A percentile compares a stretch with the other conserved stretches of the same genome.
phyloP scores from a whole-genome alignment of 37 sponge, comb jelly and placozoan genomes.

The Hexactinellida sp. region DNA sequence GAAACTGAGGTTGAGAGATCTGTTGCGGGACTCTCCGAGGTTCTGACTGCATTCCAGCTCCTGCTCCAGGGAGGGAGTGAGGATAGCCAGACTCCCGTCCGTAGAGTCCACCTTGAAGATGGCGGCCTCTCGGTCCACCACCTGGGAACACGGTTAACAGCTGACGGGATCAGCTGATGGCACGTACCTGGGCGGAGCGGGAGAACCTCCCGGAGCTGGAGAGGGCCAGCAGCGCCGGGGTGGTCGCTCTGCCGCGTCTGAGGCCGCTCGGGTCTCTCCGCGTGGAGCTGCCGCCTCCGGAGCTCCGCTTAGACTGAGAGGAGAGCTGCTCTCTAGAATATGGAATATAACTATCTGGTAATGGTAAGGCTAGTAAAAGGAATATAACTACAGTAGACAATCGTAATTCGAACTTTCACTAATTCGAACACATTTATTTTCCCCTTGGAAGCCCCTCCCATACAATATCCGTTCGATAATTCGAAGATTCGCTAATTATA shows the following conservation, averaged over 20 bases:
- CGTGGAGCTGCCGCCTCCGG: neutral
- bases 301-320: neutral
- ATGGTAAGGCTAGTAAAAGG: too few relatives aligned
- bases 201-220: neutral
- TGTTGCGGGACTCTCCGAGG: neutral
- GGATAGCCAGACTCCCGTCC: neutral
- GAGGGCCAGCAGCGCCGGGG: neutral
- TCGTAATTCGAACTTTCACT: too few relatives aligned
- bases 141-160: too few relatives aligned
- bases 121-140: neutral
- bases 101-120: neutral
- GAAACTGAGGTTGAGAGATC: constrained; percentile 14
- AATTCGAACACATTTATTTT: too few relatives aligned
- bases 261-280: neutral
- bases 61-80: constrained; percentile 10
- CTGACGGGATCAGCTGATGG: too few relatives aligned
- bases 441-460: too few relatives aligned
- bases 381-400: too few relatives aligned
- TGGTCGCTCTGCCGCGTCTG: neutral
- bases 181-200: neutral
- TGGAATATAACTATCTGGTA: neutral
- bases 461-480: too few relatives aligned
- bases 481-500: too few relatives aligned
- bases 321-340: neutral
- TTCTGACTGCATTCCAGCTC: neutral